Percentiles rank a stretch among this genome's conserved stretches.
These are phyloP conservation scores for Thaumatotibia leucotreta DNA, from an alignment of 1,140 invertebrate genomes.

Conservation along the genomic window DNA sequence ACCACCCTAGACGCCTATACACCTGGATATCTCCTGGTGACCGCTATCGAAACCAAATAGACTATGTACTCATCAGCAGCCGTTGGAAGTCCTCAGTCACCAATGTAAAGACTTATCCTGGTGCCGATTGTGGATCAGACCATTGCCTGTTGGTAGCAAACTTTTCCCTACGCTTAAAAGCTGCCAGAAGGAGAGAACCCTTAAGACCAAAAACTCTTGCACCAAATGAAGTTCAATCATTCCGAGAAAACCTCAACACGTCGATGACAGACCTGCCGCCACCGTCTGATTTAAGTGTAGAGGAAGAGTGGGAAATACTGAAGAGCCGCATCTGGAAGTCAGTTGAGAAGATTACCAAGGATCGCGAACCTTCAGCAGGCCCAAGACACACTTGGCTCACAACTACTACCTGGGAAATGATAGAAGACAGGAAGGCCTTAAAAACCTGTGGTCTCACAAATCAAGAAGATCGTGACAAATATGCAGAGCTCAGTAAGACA, in stretches of 20 bases:
- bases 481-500: background rate
- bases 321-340: too few relatives aligned
- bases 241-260: too few relatives aligned
- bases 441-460: background rate
- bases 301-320: too few relatives aligned
- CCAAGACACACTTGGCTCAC: too few relatives aligned
- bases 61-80: background rate
- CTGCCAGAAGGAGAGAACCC: too few relatives aligned
- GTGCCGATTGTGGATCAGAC: background rate
- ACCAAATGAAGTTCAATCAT: too few relatives aligned
- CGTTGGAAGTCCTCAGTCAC: background rate
- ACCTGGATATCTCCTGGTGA: slow-evolving; percentile 17
- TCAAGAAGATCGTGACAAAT: background rate
- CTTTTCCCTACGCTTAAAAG: background rate
- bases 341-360: too few relatives aligned
- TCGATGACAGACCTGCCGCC: too few relatives aligned
- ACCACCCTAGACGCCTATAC: slow-evolving; percentile 23
- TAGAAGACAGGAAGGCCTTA: background rate
- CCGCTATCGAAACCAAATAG: background rate
- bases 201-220: too few relatives aligned
- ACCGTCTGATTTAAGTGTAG: too few relatives aligned
- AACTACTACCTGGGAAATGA: background rate
- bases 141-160: background rate
- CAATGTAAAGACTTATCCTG: background rate
- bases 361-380: too few relatives aligned